These are phyloP conservation scores for Blastobasis adustella DNA, from an alignment of 2,888 invertebrate genomes.

Conservation along the genomic window DNA sequence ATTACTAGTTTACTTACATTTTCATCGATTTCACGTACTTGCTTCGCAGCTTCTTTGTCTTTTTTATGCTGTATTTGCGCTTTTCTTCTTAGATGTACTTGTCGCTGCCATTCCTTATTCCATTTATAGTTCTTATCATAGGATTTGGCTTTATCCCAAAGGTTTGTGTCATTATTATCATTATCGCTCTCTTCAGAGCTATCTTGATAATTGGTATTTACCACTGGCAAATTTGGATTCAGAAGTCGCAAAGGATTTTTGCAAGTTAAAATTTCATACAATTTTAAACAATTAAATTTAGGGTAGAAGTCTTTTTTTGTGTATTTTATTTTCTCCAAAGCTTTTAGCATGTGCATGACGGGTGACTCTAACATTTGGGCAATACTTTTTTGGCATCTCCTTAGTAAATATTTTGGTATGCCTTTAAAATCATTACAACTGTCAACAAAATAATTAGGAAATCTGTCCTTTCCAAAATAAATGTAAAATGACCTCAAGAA, in stretches of 20 bases:
- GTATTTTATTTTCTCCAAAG: constrained; percentile 80
- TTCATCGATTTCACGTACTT: constrained; percentile 68
- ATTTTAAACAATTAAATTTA: constrained; percentile 70
- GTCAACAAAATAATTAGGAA: constrained; percentile 84
- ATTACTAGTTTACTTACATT: constrained; percentile 52
- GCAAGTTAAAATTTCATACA: constrained; percentile 75
- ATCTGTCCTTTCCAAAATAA: constrained; percentile 74
- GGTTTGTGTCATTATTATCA: constrained; percentile 36
- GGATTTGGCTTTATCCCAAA: constrained; percentile 67
- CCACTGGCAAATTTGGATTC: constrained; percentile 54
- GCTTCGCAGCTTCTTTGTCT: constrained; percentile 38
- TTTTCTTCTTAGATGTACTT: constrained; percentile 51
- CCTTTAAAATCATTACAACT: constrained; percentile 83
- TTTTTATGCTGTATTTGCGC: constrained; percentile 39
- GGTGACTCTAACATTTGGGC: constrained; percentile 82
- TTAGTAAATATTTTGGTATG: constrained; percentile 77
- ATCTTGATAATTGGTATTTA: constrained; percentile 27
- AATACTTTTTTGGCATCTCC: constrained; percentile 79
- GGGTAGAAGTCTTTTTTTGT: constrained; percentile 78
- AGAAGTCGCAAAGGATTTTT: constrained; percentile 67
- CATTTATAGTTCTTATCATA: constrained; percentile 68
- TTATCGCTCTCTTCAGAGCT: constrained; percentile 55
- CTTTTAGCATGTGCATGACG: constrained; percentile 79
- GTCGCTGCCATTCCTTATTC: constrained; percentile 54
- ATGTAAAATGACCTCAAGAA: constrained; percentile 78